phyloP scores from a whole-genome alignment of 2,797 vertebrate species.

The Sandelia bainsii region DNA sequence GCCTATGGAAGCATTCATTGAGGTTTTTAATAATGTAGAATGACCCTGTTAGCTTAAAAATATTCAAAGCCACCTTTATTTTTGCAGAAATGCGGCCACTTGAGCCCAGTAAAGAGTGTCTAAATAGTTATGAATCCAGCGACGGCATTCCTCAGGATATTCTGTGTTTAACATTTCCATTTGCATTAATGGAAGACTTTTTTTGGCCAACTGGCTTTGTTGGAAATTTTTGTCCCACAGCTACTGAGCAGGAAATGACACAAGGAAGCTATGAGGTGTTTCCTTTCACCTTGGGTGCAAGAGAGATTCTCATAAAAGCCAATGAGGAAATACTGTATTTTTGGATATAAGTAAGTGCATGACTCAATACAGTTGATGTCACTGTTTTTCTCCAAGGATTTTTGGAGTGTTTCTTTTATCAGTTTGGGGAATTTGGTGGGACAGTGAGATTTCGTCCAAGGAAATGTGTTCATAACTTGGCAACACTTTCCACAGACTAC shows the following conservation, averaged over 20 bases:
- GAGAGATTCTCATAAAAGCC: constrained; percentile 42
- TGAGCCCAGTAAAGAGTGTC: constrained; percentile 9
- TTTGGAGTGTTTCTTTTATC: constrained; percentile 9
- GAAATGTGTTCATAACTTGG: constrained; percentile 39
- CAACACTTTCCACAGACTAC: constrained; percentile 18
- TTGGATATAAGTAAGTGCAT: constrained; percentile 35
- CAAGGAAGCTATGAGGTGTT: constrained; percentile 66
- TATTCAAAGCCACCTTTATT: not conserved
- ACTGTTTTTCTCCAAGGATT: constrained; percentile 1
- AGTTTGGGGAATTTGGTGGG: constrained; percentile 7
- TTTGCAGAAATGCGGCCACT: not conserved
- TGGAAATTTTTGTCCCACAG: constrained; percentile 68
- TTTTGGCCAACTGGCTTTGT: constrained; percentile 19
- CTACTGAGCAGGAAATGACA: constrained; percentile 75
- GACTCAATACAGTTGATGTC: constrained; percentile 28
- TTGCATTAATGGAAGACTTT: constrained; percentile 22
- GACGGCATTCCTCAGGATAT: constrained; percentile 9
- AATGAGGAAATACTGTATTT: constrained; percentile 53
- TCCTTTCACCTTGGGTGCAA: constrained; percentile 64
- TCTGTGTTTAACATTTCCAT: constrained; percentile 26
- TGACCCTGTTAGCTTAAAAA: not conserved
- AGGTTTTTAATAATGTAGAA: not conserved
- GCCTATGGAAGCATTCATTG: not conserved
- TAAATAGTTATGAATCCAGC: not conserved
- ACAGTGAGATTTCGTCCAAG: constrained; percentile 29